Conservation (phyloP, 2,888 invertebrate genomes). For the Dasypolia templi region DNA sequence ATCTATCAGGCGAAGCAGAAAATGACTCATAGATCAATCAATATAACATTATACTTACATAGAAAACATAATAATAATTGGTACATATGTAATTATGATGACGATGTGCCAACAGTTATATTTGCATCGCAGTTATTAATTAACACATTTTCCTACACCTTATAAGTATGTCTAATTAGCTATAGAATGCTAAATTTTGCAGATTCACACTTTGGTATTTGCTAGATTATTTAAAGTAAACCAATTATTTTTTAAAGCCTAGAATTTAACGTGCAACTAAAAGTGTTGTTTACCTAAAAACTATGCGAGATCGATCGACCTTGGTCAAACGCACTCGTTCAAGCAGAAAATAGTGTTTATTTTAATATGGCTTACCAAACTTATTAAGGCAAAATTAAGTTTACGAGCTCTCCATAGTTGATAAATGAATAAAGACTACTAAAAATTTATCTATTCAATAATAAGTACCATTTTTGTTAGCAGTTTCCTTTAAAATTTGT, state of each 20-base stretch:
- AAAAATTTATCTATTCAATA: not conserved
- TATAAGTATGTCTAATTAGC: conserved; percentile 17
- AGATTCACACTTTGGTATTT: conserved; percentile 9
- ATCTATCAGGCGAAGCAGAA: not conserved
- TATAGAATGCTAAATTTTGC: conserved; percentile 18
- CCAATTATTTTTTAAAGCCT: conserved; percentile 28
- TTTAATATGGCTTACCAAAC: not conserved
- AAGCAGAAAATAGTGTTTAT: conserved; percentile 38
- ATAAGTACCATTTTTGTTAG: not conserved
- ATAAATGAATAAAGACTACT: not conserved
- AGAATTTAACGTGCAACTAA: conserved; percentile 26
- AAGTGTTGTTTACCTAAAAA: conserved; percentile 41
- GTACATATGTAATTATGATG: not conserved
- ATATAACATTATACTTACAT: not conserved
- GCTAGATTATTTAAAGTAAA: conserved; percentile 35
- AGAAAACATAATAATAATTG: conserved; percentile 5
- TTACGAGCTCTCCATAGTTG: too few relatives aligned
- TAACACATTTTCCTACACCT: conserved; percentile 39
- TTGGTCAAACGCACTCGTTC: conserved; percentile 29
- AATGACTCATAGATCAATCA: not conserved
- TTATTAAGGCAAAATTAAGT: not conserved
- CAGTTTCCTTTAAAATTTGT: conserved; percentile 16
- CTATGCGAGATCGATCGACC: conserved; percentile 15
- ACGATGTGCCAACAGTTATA: conserved; percentile 21
- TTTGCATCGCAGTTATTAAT: conserved; percentile 25